phyloP scores from a whole-genome alignment of 2,113 vertebrate genomes.

The Notarius quadriscutis region DNA sequence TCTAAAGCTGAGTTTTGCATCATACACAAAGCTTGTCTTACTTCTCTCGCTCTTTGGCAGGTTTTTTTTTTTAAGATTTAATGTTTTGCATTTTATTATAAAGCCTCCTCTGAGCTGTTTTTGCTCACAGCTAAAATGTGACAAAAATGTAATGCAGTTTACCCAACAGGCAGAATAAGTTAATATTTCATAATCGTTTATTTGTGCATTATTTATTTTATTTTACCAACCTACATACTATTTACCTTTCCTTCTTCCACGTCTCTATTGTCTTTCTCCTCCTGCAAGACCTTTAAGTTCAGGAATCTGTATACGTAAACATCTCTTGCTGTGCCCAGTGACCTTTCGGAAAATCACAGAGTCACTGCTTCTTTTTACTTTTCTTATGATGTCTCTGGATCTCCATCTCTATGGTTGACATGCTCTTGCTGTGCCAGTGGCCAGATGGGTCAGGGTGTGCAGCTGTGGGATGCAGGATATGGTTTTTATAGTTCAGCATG shows the following conservation, averaged over 20 bases:
- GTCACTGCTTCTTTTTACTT: not conserved
- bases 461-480: not conserved
- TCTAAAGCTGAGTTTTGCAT: not conserved
- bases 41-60: not conserved
- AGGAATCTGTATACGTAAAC: not conserved
- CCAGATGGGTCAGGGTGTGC: constrained; percentile 5
- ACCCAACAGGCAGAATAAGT: not conserved
- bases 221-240: not conserved
- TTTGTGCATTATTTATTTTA: not conserved
- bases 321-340: not conserved
- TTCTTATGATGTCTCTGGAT: not conserved
- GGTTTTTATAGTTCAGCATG: constrained; percentile 71
- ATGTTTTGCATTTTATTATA: not conserved
- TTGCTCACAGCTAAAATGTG: not conserved
- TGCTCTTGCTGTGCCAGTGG: constrained; percentile 15
- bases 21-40: not conserved
- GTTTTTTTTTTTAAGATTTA: not conserved
- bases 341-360: not conserved
- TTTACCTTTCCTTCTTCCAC: no score
- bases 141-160: not conserved
- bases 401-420: constrained; percentile 4
- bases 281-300: not conserved
- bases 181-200: not conserved
- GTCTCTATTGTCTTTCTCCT: not conserved
- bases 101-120: not conserved